Conservation (phyloP, 2,113 vertebrate genomes). For the Telmatochromis sp. region DNA sequence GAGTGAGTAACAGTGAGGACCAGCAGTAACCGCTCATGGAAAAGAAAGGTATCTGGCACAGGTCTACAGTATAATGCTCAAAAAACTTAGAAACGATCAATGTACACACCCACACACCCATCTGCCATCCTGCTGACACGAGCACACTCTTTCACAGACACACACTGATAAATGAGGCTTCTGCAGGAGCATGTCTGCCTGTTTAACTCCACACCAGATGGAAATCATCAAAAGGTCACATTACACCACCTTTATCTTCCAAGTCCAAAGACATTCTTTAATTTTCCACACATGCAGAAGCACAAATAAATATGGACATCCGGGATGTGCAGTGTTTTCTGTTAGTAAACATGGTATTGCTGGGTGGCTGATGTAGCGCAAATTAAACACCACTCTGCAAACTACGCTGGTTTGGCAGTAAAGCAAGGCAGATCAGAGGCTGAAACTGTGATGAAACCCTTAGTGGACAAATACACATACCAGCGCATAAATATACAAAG, state of each 20-base stretch:
- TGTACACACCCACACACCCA: conserved; percentile 14
- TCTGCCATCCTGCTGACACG: conserved; percentile 19
- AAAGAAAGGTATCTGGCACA: background rate
- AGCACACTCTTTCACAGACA: background rate
- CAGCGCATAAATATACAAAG: background rate
- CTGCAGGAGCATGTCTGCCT: background rate
- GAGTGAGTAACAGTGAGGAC: background rate
- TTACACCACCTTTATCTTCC: background rate
- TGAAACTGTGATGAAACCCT: background rate
- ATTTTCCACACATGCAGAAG: background rate
- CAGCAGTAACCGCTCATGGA: background rate
- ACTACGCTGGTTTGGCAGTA: background rate
- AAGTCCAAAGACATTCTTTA: background rate
- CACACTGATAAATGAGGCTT: background rate
- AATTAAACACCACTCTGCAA: background rate
- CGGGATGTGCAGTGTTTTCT: background rate
- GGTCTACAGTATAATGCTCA: background rate
- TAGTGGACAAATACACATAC: background rate
- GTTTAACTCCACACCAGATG: background rate
- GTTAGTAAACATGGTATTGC: background rate
- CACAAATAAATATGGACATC: background rate
- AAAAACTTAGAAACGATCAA: background rate
- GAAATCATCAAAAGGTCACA: background rate
- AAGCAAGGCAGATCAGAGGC: background rate
- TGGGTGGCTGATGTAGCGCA: background rate